These are phyloP conservation scores for Charina bottae DNA, from an alignment of 2,113 vertebrate species.

Conservation along the genomic window DNA sequence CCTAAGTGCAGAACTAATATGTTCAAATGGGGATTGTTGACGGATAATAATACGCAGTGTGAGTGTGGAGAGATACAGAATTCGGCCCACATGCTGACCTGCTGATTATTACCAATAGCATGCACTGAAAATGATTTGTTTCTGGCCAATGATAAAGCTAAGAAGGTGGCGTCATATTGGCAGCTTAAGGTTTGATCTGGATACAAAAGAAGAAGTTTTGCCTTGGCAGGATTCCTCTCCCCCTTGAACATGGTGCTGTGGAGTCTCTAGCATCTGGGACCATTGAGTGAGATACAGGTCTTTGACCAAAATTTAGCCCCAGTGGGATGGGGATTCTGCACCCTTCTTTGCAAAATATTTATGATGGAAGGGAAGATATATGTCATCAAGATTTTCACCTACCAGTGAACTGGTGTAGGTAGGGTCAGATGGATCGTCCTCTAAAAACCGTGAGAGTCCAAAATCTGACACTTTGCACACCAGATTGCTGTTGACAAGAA, in stretches of 20 bases:
- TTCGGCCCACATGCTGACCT: no score
- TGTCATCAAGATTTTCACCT: slow-evolving; percentile 41
- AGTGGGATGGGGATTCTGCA: neutral
- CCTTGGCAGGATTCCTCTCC: neutral
- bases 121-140: no score
- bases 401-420: slow-evolving; percentile 98
- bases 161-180: no score
- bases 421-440: slow-evolving; percentile 91
- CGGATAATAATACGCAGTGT: no score
- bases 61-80: no score
- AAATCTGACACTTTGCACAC: slow-evolving; percentile 98
- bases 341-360: neutral
- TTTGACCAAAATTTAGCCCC: neutral
- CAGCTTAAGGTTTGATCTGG: no score
- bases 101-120: no score
- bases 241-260: no score
- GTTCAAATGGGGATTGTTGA: no score
- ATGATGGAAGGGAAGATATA: accelerated
- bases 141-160: no score
- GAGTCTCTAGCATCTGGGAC: neutral
- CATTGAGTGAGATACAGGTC: neutral
- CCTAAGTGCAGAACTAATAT: no score
- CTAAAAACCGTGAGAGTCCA: slow-evolving; percentile 92
- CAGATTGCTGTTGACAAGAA: slow-evolving; percentile 96
- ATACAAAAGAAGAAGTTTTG: no score